Base-by-base conservation (phyloP, 2,888 invertebrate species). In the Operophtera brumata region DNA sequence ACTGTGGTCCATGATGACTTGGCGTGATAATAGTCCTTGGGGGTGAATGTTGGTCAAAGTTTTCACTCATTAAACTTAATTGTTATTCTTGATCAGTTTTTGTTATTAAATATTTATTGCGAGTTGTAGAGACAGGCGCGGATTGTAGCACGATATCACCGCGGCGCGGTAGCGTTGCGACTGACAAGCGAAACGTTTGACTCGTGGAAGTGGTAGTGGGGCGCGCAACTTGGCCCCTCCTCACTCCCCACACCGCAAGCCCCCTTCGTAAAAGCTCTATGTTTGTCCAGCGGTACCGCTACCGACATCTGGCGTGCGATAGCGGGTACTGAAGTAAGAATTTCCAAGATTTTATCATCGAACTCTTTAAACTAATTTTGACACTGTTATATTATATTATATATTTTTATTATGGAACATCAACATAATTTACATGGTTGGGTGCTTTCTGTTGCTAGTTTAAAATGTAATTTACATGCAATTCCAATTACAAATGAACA, bases 61-160 rank as follows among this genome's bases (percentile, higher is more conserved):
- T 76, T 81, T 77, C 77, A 82, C 78, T 78, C 67, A 77, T 73
- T 57, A 73, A 75, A 66, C 52, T 63, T 69, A 61, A 76, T 77
- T 72, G 66, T 73, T 66, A 66, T 79, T 75, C 70, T 67, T 71
- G 68, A 73, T 77, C 71, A 78, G 76, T 80, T 84, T 84, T 73
- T 86, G 78, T 84, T 62, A 78, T 85, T 84, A 78, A 86, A 82
- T 84, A 83, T 85, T 83, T 78, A 84, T 76, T 83, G 82, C 88
- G 89, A 80, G 82, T 81, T 73, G 73, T 76, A 74, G 66, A 76
- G 78, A 73, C 71, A 73, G 74, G 73, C 80, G 78, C 75, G 77
- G 63, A 63, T 34, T 69, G 69, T 71, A 63, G 77, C 90, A 73
- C 86, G 78, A 76, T 77, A 78, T 75, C 65, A 69, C 75, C 78